Evolutionary conservation across 2,113 vertebrate genomes (phyloP).

Genomic region (Tachuris rubrigastra): DNA sequence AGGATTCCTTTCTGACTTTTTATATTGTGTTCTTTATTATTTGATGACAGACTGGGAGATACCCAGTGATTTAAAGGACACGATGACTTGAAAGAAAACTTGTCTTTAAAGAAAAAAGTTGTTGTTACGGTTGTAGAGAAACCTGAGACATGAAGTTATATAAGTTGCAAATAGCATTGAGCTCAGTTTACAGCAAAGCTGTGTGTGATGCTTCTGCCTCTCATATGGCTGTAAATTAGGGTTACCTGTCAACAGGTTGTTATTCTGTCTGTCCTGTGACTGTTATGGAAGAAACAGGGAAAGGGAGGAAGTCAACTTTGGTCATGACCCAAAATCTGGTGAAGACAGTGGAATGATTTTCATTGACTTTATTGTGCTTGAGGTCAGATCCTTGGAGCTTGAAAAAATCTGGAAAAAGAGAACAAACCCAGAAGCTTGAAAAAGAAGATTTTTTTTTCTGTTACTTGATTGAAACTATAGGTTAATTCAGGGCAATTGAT

Average conservation of each 20-base stretch:
- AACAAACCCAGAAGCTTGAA: background rate
- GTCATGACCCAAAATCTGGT: conserved; percentile 14
- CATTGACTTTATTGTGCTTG: background rate
- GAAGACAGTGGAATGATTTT: background rate
- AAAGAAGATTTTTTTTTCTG: background rate
- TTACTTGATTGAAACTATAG: background rate
- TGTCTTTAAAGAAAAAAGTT: background rate
- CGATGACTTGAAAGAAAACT: background rate
- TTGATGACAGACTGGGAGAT: conserved; percentile 11
- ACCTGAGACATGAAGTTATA: background rate
- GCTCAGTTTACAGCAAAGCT: conserved; percentile 13
- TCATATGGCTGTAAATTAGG: background rate
- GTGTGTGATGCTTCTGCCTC: background rate
- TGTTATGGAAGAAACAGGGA: background rate
- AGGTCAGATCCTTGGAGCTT: background rate
- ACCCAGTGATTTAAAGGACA: background rate
- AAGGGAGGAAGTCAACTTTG: background rate
- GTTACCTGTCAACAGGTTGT: conserved; percentile 34
- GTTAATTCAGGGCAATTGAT: background rate
- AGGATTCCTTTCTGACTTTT: background rate
- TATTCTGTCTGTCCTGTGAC: background rate
- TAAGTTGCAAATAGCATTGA: background rate
- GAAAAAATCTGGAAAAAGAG: background rate
- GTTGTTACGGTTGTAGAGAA: background rate
- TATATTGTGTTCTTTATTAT: background rate